Conservation (phyloP, 1,140 invertebrate genomes). For the Homalodisca vitripennis region DNA sequence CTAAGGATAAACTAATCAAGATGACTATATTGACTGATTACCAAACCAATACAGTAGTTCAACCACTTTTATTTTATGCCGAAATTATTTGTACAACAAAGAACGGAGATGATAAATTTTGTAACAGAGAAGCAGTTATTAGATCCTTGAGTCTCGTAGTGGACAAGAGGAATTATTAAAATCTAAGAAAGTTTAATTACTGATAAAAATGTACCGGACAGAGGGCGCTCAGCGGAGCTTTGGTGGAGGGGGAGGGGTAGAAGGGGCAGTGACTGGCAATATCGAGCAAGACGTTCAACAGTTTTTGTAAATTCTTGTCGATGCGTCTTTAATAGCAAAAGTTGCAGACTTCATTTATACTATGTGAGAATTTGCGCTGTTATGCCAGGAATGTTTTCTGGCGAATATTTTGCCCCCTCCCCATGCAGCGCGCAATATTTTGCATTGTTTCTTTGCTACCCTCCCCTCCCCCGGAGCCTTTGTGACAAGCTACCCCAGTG, state of each 20-base stretch:
- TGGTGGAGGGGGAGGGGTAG: neutral
- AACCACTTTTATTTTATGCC: no score
- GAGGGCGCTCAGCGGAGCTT: neutral
- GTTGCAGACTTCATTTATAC: conserved; percentile 21
- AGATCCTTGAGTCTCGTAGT: neutral
- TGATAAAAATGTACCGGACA: conserved; percentile 11
- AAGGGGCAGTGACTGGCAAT: neutral
- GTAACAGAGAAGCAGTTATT: neutral
- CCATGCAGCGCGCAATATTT: conserved; percentile 24
- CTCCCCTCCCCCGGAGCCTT: neutral
- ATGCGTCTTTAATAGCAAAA: conserved; percentile 26
- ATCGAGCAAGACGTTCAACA: neutral
- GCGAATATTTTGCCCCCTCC: conserved; percentile 9
- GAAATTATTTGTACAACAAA: no score
- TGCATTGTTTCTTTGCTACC: conserved; percentile 32
- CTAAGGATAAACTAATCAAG: no score
- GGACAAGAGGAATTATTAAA: conserved; percentile 6
- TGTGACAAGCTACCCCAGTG: neutral
- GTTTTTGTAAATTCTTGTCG: conserved; percentile 12
- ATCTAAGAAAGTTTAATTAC: conserved; percentile 9
- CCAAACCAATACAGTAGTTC: no score
- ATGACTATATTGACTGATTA: no score
- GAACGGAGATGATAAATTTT: neutral
- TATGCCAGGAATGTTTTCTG: conserved; percentile 14
- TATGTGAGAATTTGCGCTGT: conserved; percentile 21